A percentile compares a stretch with the other conserved stretches of the same genome.
phyloP scores from a whole-genome alignment of 2,113 vertebrate genomes.

The Pavo muticus region DNA sequence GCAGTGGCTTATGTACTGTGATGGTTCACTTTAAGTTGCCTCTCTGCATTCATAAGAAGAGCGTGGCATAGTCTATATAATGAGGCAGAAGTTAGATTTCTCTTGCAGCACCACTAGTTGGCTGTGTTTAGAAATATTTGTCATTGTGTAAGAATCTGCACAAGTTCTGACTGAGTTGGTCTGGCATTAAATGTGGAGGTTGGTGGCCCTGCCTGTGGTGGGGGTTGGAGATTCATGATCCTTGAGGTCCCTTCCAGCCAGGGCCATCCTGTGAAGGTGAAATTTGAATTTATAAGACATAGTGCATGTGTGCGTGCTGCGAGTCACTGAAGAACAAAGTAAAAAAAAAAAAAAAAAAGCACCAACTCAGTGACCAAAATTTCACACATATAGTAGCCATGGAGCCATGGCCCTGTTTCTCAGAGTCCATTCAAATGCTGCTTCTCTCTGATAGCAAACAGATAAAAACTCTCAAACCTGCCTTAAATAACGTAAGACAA shows the following conservation, averaged over 20 bases:
- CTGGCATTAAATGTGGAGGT: too few relatives aligned
- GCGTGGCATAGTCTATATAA: background rate
- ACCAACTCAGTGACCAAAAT: background rate
- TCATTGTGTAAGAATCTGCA: background rate
- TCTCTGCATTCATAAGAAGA: background rate
- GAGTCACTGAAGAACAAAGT: background rate
- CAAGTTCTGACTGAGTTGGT: background rate
- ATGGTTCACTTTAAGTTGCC: background rate
- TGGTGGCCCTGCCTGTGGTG: too few relatives aligned
- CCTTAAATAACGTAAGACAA: background rate
- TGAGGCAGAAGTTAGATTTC: background rate
- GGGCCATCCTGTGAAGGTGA: background rate
- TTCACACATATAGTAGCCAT: background rate
- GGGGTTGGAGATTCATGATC: too few relatives aligned
- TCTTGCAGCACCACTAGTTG: background rate
- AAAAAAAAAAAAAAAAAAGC: too few relatives aligned
- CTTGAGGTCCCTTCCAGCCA: too few relatives aligned
- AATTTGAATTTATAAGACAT: background rate
- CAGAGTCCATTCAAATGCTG: background rate
- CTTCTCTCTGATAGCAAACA: background rate
- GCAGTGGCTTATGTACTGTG: background rate
- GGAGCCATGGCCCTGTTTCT: background rate
- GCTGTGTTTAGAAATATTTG: background rate
- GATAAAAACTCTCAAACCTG: background rate
- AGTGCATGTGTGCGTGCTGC: background rate